A percentile compares a stretch with the other conserved stretches of the same genome.
Evolutionary conservation across 2,888 invertebrate genomes (phyloP).

Genomic region (Melangyna quadrimaculata): DNA sequence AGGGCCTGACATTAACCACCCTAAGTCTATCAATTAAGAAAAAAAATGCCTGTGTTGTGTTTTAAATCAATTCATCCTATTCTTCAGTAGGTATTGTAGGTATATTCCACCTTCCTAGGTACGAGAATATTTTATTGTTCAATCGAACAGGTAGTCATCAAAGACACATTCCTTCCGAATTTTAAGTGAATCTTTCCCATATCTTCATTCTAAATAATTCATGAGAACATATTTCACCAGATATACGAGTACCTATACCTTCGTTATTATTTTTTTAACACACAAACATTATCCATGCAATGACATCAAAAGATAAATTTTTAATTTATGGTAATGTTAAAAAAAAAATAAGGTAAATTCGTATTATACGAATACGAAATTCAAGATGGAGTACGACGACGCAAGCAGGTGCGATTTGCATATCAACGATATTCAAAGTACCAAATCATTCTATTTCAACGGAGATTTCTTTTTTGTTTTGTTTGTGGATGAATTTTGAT

Average conservation of each 20-base stretch:
- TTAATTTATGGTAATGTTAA: conserved; percentile 38
- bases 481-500: conserved; percentile 2
- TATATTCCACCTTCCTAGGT: neutral
- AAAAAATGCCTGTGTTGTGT: neutral
- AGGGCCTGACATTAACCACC: too few relatives aligned
- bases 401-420: conserved; percentile 27
- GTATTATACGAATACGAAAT: neutral
- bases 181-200: conserved; percentile 9
- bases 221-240: conserved; percentile 14
- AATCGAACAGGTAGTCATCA: neutral
- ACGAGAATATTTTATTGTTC: neutral
- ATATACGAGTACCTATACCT: too few relatives aligned
- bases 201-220: conserved; percentile 15
- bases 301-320: conserved; percentile 30
- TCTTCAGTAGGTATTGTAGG: neutral
- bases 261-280: conserved; percentile 1
- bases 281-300: conserved; percentile 18
- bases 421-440: conserved; percentile 31
- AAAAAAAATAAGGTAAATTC: conserved; percentile 1
- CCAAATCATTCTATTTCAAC: conserved; percentile 20
- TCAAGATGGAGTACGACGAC: neutral
- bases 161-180: neutral
- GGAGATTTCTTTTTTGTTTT: neutral
- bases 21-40: neutral
- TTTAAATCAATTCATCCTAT: neutral